These are phyloP conservation scores for Leptonema lineaticorne DNA, from an alignment of 1,140 invertebrate genomes.

Conservation along the genomic window DNA sequence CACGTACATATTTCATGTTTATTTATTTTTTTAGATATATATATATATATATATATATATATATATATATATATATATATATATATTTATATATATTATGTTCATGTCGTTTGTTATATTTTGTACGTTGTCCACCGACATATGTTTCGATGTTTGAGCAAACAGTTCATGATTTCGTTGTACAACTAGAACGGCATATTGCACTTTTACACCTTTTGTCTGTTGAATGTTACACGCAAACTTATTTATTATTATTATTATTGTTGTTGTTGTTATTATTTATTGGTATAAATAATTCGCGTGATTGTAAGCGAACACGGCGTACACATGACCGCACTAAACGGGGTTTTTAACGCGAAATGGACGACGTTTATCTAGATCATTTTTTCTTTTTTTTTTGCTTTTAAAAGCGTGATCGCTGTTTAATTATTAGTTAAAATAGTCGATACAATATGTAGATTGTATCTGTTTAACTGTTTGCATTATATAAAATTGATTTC, in stretches of 20 bases:
- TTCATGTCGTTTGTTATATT: too few species aligned
- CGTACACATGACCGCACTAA: too few species aligned
- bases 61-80: too few species aligned
- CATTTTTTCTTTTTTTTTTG: neutral
- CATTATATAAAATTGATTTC: too few species aligned
- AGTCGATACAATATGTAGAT: neutral
- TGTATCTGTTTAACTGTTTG: neutral
- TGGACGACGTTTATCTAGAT: too few species aligned
- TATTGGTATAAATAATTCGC: too few species aligned
- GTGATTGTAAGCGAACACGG: too few species aligned
- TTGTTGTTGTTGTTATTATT: too few species aligned
- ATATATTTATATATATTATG: too few species aligned
- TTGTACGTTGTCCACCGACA: neutral
- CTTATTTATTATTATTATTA: neutral
- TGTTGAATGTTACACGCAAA: conserved; percentile 16
- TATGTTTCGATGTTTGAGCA: conserved; percentile 4
- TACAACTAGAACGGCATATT: neutral
- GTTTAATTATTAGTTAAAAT: neutral
- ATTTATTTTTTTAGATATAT: too few species aligned
- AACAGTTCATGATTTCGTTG: neutral
- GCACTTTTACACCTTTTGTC: conserved; percentile 19
- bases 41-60: too few species aligned
- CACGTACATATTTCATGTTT: neutral
- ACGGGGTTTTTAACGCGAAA: too few species aligned
- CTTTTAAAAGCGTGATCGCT: neutral